phyloP scores from a whole-genome alignment of 2,113 vertebrate genomes.

The Corydoras sp. region DNA sequence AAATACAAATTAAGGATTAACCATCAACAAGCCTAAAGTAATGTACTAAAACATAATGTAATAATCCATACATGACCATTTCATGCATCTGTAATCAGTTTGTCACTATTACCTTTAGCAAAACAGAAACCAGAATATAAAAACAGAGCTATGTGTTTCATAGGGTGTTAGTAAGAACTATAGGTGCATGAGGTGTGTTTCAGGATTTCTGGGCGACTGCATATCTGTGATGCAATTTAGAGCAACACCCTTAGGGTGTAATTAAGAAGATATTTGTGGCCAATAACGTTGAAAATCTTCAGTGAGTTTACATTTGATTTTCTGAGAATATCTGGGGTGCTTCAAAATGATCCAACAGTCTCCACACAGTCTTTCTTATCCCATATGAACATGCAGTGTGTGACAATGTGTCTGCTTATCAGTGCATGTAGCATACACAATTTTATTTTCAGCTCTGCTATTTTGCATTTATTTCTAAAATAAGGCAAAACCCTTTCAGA shows the following conservation, averaged over 20 bases:
- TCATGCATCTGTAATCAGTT: not conserved
- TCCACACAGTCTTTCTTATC: constrained; percentile 19
- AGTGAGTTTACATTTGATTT: constrained; percentile 4
- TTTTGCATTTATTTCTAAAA: constrained; percentile 4
- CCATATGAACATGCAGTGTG: constrained; percentile 14
- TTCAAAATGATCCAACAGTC: not conserved
- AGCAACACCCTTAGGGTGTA: constrained; percentile 8
- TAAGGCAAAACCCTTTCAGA: constrained; percentile 22
- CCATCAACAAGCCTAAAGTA: no score
- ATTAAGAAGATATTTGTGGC: constrained; percentile 2
- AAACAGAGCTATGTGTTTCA: no score
- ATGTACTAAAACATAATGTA: no score
- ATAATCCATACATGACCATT: no score
- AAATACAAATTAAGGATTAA: no score
- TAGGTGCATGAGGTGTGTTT: not conserved
- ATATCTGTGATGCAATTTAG: constrained; percentile 18
- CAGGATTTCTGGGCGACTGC: not conserved
- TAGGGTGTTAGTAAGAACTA: not conserved
- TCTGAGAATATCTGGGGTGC: not conserved
- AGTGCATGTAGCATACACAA: constrained; percentile 14
- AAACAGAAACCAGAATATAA: no score
- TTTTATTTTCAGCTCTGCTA: constrained; percentile 23
- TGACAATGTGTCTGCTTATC: constrained; percentile 23
- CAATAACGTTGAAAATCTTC: constrained; percentile 15
- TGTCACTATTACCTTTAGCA: not conserved